Percentiles rank a stretch among this genome's conserved stretches.
These are phyloP conservation scores for Pterostichus madidus DNA, from an alignment of 2,888 invertebrate species.

Conservation along the genomic window DNA sequence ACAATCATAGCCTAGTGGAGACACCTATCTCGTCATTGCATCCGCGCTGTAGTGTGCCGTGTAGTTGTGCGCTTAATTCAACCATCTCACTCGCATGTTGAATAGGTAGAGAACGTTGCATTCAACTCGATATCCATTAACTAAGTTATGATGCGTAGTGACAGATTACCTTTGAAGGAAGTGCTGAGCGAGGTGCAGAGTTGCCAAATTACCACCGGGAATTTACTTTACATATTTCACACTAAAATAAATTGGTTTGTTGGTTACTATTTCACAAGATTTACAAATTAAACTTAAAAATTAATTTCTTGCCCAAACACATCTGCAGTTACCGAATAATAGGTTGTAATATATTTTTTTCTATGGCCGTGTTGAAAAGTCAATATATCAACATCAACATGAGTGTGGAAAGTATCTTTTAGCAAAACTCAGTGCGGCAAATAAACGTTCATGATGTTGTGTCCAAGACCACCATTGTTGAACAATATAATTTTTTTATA, in stretches of 20 bases:
- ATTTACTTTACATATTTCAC: slow-evolving; percentile 28
- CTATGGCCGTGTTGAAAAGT: too few relatives aligned
- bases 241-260: neutral
- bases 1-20: slow-evolving; percentile 13
- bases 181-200: neutral
- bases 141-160: slow-evolving; percentile 66
- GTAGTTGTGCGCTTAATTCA: slow-evolving; percentile 31
- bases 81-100: slow-evolving; percentile 15
- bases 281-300: too few relatives aligned
- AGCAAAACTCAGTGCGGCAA: too few relatives aligned
- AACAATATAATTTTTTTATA: too few relatives aligned
- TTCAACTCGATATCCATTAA: slow-evolving; percentile 63
- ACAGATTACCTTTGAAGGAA: slow-evolving; percentile 62
- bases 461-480: too few relatives aligned
- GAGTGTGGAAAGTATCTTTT: too few relatives aligned
- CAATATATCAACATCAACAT: too few relatives aligned
- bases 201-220: slow-evolving; percentile 11
- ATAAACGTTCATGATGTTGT: too few relatives aligned
- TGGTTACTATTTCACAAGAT: too few relatives aligned
- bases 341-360: too few relatives aligned
- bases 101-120: slow-evolving; percentile 41
- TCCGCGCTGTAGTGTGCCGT: neutral
- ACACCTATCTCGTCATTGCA: slow-evolving; percentile 43
- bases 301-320: too few relatives aligned
- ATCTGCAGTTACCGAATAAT: too few relatives aligned